Evolutionary conservation across 2,797 vertebrate genomes (phyloP).

Genomic region (Falco peregrinus): DNA sequence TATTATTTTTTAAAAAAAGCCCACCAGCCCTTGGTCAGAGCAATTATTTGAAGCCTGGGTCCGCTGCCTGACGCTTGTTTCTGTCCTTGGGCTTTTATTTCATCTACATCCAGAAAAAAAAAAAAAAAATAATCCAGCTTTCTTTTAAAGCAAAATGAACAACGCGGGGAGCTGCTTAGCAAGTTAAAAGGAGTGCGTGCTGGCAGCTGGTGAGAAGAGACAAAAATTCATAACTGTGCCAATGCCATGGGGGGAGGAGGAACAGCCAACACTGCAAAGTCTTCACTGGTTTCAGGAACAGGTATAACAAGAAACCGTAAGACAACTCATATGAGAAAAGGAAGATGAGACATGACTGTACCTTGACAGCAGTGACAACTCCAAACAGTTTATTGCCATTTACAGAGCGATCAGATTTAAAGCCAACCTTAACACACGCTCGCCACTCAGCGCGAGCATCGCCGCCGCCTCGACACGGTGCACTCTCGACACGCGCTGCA

Average conservation of each 20-base stretch:
- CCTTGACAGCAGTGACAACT: constrained; percentile 53
- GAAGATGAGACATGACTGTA: constrained; percentile 22
- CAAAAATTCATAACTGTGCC: constrained; percentile 37
- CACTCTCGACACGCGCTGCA: background rate
- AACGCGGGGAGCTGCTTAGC: constrained; percentile 36
- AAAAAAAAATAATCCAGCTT: background rate
- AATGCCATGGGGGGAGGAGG: constrained; percentile 72
- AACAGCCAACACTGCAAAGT: constrained; percentile 66
- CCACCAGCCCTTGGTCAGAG: background rate
- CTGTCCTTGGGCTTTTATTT: background rate
- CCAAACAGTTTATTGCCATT: background rate
- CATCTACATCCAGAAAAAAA: background rate
- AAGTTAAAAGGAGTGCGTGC: constrained; percentile 40
- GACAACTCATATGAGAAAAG: constrained; percentile 42
- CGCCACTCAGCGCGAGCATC: fast-evolving
- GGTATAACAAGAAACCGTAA: constrained; percentile 68
- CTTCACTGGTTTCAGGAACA: constrained; percentile 62
- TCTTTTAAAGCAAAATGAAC: constrained; percentile 40
- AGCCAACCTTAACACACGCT: background rate
- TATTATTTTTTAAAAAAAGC: background rate
- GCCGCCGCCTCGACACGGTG: background rate
- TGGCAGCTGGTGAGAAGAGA: constrained; percentile 61
- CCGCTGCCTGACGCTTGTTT: fast-evolving
- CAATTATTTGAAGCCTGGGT: background rate
- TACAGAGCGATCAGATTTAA: background rate